These are phyloP conservation scores for Gobio gobio DNA, from an alignment of 2,113 vertebrate species.

Conservation along the genomic window DNA sequence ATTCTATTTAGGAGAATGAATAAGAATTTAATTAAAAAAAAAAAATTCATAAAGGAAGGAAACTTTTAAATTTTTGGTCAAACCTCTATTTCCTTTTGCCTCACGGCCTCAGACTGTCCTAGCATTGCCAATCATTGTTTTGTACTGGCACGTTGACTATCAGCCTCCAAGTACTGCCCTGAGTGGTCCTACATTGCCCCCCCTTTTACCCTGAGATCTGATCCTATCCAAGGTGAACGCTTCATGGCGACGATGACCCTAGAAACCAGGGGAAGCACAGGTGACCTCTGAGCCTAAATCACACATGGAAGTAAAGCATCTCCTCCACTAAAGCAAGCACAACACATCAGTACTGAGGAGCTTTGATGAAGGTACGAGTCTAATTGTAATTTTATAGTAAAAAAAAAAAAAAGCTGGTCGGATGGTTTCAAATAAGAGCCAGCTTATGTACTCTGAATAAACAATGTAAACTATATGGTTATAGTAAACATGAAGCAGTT, in stretches of 20 bases:
- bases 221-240: constrained; percentile 54
- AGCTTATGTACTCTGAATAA: constrained; percentile 30
- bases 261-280: constrained; percentile 20
- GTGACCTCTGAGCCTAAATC: constrained; percentile 21
- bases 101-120: constrained; percentile 21
- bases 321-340: constrained; percentile 27
- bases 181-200: constrained; percentile 26
- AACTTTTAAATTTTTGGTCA: not conserved
- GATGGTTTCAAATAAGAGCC: not conserved
- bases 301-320: not conserved
- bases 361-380: constrained; percentile 25
- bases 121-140: constrained; percentile 39
- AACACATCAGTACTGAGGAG: not conserved
- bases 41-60: not conserved
- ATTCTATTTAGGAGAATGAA: not conserved
- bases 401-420: not conserved
- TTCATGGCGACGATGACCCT: constrained; percentile 35
- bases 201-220: constrained; percentile 55
- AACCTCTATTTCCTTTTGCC: constrained; percentile 39
- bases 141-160: constrained; percentile 52
- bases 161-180: constrained; percentile 49
- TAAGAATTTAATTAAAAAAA: too few species aligned
- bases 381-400: not conserved
- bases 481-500: constrained; percentile 13
- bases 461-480: not conserved